Evolutionary conservation across 2,113 vertebrate species (phyloP).

Genomic region (Crotophaga sulcirostris): DNA sequence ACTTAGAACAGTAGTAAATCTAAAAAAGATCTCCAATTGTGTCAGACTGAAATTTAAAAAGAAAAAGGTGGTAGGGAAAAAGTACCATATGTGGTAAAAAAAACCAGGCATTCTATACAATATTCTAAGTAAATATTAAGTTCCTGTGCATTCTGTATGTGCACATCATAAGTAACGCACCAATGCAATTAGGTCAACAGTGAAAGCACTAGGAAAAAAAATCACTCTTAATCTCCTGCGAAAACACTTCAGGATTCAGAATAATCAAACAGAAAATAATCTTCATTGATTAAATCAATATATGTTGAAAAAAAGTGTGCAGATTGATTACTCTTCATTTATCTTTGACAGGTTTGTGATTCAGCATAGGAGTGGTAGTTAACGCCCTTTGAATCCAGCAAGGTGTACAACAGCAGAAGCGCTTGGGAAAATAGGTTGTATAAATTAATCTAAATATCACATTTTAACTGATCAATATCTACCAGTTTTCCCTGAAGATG

Average conservation of each 20-base stretch:
- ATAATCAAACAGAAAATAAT: neutral
- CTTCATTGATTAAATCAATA: neutral
- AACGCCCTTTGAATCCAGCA: neutral
- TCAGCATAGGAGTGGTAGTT: neutral
- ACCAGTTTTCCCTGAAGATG: neutral
- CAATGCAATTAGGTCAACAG: neutral
- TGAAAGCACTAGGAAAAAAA: neutral
- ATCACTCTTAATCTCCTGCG: neutral
- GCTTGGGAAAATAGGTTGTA: neutral
- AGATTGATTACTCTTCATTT: neutral
- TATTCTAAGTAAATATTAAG: neutral
- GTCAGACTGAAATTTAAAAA: neutral
- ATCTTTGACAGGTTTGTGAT: neutral
- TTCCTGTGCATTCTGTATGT: neutral
- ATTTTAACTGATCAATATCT: neutral
- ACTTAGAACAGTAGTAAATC: neutral
- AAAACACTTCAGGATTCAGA: neutral
- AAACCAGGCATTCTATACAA: neutral
- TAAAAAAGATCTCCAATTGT: neutral
- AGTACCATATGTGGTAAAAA: neutral
- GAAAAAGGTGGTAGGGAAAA: neutral
- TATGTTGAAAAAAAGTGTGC: neutral
- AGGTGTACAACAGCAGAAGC: neutral
- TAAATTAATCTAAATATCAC: neutral
- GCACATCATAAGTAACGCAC: neutral